Percentiles rank a stretch among this genome's conserved stretches.
Evolutionary conservation across 2,797 vertebrate species (phyloP).

Genomic region (Lemur catta): DNA sequence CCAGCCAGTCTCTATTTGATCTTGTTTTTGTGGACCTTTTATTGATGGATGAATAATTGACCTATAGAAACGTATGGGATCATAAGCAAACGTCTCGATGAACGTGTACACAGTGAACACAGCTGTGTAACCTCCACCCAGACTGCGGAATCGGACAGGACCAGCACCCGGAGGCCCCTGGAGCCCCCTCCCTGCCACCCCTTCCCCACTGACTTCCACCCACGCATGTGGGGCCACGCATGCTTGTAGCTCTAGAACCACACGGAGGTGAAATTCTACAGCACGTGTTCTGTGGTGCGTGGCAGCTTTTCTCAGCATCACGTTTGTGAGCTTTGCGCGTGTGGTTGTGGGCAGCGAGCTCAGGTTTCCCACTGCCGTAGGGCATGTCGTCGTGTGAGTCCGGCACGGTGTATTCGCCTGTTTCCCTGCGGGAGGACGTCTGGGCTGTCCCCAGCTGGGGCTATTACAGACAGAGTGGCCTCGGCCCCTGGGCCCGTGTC

Average conservation of each 20-base stretch:
- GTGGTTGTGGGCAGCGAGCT: background rate
- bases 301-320: fast-evolving
- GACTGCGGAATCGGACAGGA: background rate
- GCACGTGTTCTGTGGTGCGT: fast-evolving
- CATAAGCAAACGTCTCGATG: no score
- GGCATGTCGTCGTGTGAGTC: fast-evolving
- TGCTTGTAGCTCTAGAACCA: fast-evolving
- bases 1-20: background rate
- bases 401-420: background rate
- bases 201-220: background rate
- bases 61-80: fast-evolving
- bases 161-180: background rate
- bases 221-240: fast-evolving
- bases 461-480: fast-evolving
- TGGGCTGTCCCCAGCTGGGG: background rate
- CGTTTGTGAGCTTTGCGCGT: fast-evolving
- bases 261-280: background rate
- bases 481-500: fast-evolving
- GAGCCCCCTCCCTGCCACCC: fast-evolving
- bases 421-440: background rate
- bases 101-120: background rate
- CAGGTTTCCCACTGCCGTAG: background rate
- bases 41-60: no score
- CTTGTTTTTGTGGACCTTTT: background rate
- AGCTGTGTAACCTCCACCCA: background rate